Evolutionary conservation across 64 coral and sea anemone species (phyloP), one percentile per base, ranked within the genome.

Genomic region (Anthopleura sola): DNA sequence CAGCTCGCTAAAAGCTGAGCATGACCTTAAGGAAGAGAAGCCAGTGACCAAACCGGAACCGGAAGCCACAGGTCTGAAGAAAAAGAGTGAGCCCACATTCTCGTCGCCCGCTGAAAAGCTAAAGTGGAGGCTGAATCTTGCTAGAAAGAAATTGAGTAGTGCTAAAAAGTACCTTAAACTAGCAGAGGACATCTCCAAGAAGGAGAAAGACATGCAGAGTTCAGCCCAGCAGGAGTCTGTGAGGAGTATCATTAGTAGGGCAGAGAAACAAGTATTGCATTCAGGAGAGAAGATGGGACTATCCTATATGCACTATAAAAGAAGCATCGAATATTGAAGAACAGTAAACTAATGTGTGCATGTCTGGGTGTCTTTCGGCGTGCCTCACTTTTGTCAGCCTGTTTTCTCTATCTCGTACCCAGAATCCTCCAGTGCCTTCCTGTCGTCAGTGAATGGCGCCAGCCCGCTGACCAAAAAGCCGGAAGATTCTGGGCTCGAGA

Each of bases 221-320:
- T 20, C 48, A 23, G 46, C 44, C 21, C 29, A 83, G 18, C 76
- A 46, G 24, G 7, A 18, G 4, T 38, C 36, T 44, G 50, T 83
- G 23, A 83, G 55, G 18, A 49, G 55, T 49, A 83, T 83, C 55
- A 83, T 83, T 20, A 38, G 34, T 16, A 83, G 47, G 17, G 82
- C 82, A 37, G 82, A 83, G 16, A 60, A 33, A 60, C 49, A 83
- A 60, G 50, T 83, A 4, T 17, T 83, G 19, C 82, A 83, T 24
- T 29, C 82, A 2, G 82, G 82, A 83, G 82, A 83, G 82, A 60
- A 60, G 31, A 83, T 83, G 82, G 82, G 82, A 36, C 17, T 83
- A 57, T 53, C 48, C n/a, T 83, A 83, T 33, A 60, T 83, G 50
- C 82, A 83, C 26, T 83, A 56, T 28, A 83, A 83, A 28, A 38